Base-by-base conservation (phyloP, 2,888 invertebrate species). In the Adelphocoris suturalis region DNA sequence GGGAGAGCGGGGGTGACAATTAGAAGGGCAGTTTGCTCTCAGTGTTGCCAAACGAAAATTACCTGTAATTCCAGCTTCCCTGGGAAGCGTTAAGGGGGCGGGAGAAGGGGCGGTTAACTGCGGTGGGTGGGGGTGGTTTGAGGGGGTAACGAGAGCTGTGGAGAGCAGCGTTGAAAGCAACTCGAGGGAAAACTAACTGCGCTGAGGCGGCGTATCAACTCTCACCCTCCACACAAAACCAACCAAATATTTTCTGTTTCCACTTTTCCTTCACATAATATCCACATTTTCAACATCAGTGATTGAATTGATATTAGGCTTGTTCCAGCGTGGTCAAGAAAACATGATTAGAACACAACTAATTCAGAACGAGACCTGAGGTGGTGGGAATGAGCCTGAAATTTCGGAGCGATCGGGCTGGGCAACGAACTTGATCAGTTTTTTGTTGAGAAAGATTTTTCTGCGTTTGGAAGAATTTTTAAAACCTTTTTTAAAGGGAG, bases 21-120 rank as follows among this genome's bases (percentile, higher is more conserved):
- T 88, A 88, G 88, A 88, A 88, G 80, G 80, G 88, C 80, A 76
- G 88, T 88, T 78, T 78, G 76, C 88, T 78, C 80, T 88, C 76
- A 78, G 76, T 78, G 88, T 88, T 88, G 88, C 88, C 88, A 76
- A 37, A 52, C 52, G 80, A 80, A 88, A 88, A 88, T 88, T 80
- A 88, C 88, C 88, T 88, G 88, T 88, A 88, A 88, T 88, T 88
- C 37, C 88, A 88, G 80, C 88, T 75, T 52, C 52, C 80, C 80
- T 27, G 68, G 23, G 57, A 57, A 12, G 68, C 52, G 68, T 68
- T 68, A 68, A 13, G 23, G 27, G 68, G 23, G 68, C 23, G 68
- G 68, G 23, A 12, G 27, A 23, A 23, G 68, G 23, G 68, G 68
- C 68, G 68, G 61, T 19, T n/a, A 52, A 16, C 16, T 3, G 61